Percentiles rank a stretch among this genome's conserved stretches.
Conservation (phyloP, 2,888 invertebrate species). For the Melieria picta region DNA sequence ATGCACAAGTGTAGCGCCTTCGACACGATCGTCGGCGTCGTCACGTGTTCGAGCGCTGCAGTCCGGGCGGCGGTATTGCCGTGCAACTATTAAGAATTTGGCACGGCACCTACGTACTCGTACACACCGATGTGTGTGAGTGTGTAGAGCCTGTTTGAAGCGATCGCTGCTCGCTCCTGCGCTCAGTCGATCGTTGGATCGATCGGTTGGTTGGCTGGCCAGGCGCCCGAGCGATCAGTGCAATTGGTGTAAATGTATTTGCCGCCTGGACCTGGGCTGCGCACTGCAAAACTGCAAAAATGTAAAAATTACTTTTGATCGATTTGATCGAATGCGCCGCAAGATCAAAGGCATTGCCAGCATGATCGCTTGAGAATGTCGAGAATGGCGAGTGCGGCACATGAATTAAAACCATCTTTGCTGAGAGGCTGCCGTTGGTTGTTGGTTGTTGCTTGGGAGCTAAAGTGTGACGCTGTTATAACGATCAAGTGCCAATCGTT, state of each 20-base stretch:
- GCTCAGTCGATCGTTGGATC: conserved; percentile 10
- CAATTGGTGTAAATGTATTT: conserved; percentile 59
- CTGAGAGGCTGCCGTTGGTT: conserved; percentile 16
- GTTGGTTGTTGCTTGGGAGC: conserved; percentile 19
- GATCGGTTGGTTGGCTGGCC: conserved; percentile 3
- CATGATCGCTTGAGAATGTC: conserved; percentile 38
- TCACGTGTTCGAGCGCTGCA: not conserved
- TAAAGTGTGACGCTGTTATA: conserved; percentile 41
- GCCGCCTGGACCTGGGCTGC: not conserved
- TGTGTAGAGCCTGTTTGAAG: conserved; percentile 10
- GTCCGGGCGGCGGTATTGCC: conserved; percentile 1
- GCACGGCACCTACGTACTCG: conserved; percentile 48
- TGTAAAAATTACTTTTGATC: conserved; percentile 64
- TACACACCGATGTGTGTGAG: not conserved
- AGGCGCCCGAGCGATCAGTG: conserved; percentile 53
- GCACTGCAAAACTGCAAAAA: no score
- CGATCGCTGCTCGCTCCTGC: not conserved
- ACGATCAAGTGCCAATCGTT: conserved; percentile 40
- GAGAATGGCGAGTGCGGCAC: conserved; percentile 1
- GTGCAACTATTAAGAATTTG: conserved; percentile 60
- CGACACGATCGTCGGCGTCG: conserved; percentile 22
- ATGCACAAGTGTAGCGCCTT: not conserved
- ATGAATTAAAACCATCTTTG: conserved; percentile 3
- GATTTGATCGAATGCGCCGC: conserved; percentile 65
- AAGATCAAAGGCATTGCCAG: conserved; percentile 63